Percentiles rank a stretch among this genome's conserved stretches.
Evolutionary conservation across 1,140 invertebrate genomes (phyloP).

Genomic region (Orius insidiosus): DNA sequence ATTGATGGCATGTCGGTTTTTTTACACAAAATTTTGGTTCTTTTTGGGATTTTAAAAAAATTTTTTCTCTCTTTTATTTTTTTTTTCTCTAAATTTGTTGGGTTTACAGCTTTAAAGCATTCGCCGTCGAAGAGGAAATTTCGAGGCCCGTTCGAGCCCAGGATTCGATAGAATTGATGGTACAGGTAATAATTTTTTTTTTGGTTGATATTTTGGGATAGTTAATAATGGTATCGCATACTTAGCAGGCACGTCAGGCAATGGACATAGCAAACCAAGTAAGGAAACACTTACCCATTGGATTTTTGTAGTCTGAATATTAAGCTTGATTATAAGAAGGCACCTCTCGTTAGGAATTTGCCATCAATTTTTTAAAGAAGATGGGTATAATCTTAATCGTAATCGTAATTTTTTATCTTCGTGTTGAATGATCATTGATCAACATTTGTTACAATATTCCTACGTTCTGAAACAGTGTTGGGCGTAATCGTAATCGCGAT

Average conservation of each 20-base stretch:
- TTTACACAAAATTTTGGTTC: conserved; percentile 2
- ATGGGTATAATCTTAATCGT: no score
- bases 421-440: no score
- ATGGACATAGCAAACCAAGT: conserved; percentile 18
- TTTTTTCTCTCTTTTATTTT: background rate
- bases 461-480: no score
- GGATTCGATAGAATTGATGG: conserved; percentile 42
- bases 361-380: no score
- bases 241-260: conserved; percentile 14
- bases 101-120: conserved; percentile 77
- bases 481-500: no score
- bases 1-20: conserved; percentile 1
- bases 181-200: conserved; percentile 31
- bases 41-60: background rate
- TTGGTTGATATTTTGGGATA: no score
- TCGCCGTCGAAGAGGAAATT: conserved; percentile 87
- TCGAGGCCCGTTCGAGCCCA: conserved; percentile 51
- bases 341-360: no score
- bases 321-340: no score
- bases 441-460: no score
- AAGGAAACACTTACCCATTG: conserved; percentile 8
- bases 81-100: background rate
- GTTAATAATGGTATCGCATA: background rate
- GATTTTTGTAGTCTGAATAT: background rate
- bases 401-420: no score